Conservation (phyloP, 2,113 vertebrate genomes). For the Ivindomyrus marchei region DNA sequence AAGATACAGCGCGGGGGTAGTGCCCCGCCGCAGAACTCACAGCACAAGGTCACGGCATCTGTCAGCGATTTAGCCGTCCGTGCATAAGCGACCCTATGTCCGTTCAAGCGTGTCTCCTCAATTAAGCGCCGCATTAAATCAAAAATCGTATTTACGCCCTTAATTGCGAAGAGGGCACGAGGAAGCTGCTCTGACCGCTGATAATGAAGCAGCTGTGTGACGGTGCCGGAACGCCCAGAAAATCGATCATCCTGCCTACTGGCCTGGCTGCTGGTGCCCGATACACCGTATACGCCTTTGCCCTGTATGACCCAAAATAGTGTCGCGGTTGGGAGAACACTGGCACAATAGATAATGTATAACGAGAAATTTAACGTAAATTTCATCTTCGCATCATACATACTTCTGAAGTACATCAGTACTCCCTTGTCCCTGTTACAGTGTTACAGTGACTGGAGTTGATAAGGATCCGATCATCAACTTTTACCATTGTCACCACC, state of each 20-base stretch:
- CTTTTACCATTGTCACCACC: not conserved
- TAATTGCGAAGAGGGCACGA: constrained; percentile 29
- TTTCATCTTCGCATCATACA: not conserved
- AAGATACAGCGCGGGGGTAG: not conserved
- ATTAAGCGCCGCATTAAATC: constrained; percentile 38
- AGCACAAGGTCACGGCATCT: not conserved
- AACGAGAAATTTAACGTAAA: not conserved
- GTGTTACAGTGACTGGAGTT: not conserved
- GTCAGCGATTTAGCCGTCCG: not conserved
- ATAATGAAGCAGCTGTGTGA: constrained; percentile 22
- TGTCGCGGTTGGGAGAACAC: not conserved
- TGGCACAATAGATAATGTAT: not conserved
- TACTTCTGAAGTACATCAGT: not conserved
- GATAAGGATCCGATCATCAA: not conserved
- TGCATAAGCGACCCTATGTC: constrained; percentile 27
- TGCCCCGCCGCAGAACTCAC: not conserved
- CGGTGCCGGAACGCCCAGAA: not conserved
- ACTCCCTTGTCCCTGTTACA: not conserved
- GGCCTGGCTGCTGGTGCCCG: not conserved
- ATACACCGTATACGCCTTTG: not conserved
- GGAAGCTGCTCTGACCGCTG: constrained; percentile 11
- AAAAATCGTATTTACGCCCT: constrained; percentile 34
- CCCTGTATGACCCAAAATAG: not conserved
- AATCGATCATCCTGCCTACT: not conserved
- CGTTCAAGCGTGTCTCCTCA: constrained; percentile 30